Conservation (phyloP, 2,797 vertebrate species). For the Labeo calbasu region DNA sequence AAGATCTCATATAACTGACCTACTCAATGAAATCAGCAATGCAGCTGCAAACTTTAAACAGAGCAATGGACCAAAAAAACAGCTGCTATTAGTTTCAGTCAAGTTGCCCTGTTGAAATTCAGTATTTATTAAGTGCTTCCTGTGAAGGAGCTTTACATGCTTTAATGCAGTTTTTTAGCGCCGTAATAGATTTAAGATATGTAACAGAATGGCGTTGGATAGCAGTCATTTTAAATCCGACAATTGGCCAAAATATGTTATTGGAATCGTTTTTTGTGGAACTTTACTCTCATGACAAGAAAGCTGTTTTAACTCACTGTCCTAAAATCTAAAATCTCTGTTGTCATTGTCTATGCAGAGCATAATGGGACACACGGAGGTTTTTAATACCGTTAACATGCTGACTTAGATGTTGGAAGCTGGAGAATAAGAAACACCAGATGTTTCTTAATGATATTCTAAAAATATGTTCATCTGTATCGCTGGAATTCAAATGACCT, state of each 20-base stretch:
- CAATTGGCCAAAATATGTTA: background rate
- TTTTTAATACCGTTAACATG: background rate
- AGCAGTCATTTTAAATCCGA: background rate
- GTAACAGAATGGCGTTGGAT: background rate
- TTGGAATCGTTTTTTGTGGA: background rate
- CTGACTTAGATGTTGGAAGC: background rate
- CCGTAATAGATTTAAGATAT: background rate
- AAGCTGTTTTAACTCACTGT: background rate
- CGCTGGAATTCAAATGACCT: constrained; percentile 53
- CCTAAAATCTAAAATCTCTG: background rate
- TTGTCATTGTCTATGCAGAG: constrained; percentile 2
- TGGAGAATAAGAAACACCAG: constrained; percentile 35
- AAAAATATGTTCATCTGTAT: constrained; percentile 45
- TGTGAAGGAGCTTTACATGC: background rate
- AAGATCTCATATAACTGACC: background rate
- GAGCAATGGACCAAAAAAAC: constrained; percentile 2
- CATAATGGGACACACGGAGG: background rate
- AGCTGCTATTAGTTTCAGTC: background rate
- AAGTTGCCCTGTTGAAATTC: background rate
- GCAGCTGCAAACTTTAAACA: background rate
- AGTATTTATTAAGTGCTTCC: constrained; percentile 2
- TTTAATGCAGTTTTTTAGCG: background rate
- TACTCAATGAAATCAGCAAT: background rate
- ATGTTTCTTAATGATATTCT: constrained; percentile 29
- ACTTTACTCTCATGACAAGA: background rate